phyloP scores from a whole-genome alignment of 2,797 vertebrate species.

The Apodemus agrarius region DNA sequence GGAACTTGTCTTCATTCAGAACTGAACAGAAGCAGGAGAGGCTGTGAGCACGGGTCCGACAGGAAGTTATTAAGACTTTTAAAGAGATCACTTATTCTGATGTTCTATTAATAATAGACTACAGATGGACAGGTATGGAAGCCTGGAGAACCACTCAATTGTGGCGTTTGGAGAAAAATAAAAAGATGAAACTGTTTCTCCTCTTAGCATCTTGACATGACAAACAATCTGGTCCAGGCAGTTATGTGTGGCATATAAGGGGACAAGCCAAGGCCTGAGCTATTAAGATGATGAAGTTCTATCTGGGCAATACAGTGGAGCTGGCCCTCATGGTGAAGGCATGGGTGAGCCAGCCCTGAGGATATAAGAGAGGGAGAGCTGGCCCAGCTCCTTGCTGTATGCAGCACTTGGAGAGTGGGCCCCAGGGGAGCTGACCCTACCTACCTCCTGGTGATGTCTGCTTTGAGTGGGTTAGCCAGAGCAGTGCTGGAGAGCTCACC shows the following conservation, averaged over 20 bases:
- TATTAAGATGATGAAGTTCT: neutral
- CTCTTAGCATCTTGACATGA: neutral
- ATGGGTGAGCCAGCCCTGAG: neutral
- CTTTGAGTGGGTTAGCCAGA: neutral
- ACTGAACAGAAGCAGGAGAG: neutral
- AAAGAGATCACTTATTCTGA: neutral
- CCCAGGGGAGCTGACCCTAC: too few relatives aligned
- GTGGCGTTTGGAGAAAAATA: neutral
- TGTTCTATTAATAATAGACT: neutral
- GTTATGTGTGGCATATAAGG: too few relatives aligned
- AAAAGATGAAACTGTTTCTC: neutral
- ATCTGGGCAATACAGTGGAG: neutral
- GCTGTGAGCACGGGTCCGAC: neutral
- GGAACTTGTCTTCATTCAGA: neutral
- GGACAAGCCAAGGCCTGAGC: neutral
- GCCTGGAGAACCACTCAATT: neutral
- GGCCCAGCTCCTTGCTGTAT: too few relatives aligned
- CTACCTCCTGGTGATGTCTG: neutral
- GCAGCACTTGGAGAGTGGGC: too few relatives aligned
- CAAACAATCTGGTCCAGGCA: neutral
- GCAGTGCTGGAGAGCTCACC: neutral
- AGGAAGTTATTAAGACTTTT: neutral
- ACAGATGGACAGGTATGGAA: neutral
- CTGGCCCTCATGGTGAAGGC: neutral
- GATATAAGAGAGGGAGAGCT: neutral